Evolutionary conservation across 2,113 vertebrate species (phyloP).

Genomic region (Thunnus thynnus): DNA sequence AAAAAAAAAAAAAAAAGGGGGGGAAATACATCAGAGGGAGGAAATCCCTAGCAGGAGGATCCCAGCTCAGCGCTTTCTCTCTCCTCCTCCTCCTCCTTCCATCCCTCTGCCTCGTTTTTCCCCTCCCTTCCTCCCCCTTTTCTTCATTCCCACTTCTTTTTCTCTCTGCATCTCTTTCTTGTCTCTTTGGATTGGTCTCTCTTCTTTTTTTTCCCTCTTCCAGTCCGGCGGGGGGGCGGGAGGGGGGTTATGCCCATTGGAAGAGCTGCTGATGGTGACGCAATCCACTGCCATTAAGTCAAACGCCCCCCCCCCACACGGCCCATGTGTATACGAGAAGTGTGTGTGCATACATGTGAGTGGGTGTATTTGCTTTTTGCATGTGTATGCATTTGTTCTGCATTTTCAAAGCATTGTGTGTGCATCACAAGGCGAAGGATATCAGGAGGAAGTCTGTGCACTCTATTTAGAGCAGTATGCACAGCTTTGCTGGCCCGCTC

Average conservation of each 20-base stretch:
- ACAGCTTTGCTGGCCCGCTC: not conserved
- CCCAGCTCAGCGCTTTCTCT: slow-evolving; percentile 77
- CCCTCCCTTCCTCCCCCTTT: not conserved
- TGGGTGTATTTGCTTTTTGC: slow-evolving; percentile 38
- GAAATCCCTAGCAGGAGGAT: slow-evolving; percentile 83
- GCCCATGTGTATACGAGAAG: not conserved
- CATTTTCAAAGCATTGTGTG: not conserved
- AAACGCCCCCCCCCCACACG: not conserved
- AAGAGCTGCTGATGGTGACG: slow-evolving; percentile 59
- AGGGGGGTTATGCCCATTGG: slow-evolving; percentile 29
- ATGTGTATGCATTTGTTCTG: slow-evolving; percentile 27
- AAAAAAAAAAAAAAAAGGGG: not conserved
- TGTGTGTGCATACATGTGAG: slow-evolving; percentile 8
- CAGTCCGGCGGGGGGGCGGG: not conserved
- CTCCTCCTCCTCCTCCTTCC: not conserved
- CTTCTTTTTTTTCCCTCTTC: not conserved
- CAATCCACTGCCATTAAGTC: slow-evolving; percentile 57
- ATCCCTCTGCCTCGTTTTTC: slow-evolving; percentile 16
- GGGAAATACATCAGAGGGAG: slow-evolving; percentile 73
- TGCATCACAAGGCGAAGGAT: slow-evolving; percentile 9
- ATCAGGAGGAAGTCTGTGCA: not conserved
- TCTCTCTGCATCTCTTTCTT: slow-evolving; percentile 51
- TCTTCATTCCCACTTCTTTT: slow-evolving; percentile 17
- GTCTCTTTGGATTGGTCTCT: slow-evolving; percentile 38
- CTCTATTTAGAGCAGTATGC: no score